Evolutionary conservation across 2,888 invertebrate species (phyloP), one percentile per base, ranked within the genome.

Genomic region (Geophilus truncorum): DNA sequence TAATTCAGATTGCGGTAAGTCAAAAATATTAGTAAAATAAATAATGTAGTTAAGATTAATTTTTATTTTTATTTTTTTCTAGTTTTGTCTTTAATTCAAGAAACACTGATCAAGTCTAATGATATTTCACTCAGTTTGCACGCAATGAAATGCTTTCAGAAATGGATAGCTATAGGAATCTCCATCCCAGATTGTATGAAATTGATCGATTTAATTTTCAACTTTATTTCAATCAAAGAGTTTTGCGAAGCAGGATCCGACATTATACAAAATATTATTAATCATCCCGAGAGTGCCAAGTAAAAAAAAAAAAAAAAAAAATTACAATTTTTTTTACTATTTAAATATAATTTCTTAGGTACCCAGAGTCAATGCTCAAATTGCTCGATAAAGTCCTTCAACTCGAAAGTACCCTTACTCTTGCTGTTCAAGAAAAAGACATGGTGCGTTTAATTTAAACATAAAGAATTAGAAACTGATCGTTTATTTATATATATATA

Each of bases 151-250:
- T 88, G 88, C 82, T 86, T 88, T 80, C 85, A 86, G 32, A 86
- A 87, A 77, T 93, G 93, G 93, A 89, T 92, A 34, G 90, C 91
- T 83, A 87, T 91, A 84, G 90, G 87, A n/a, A 85, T 87, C 1
- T 87, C 89, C 0, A 83, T 90, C 10, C 84, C 89, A 81, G 89
- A 89, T 75, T 84, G 85, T 32, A 86, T 86, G 81, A 83, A 84
- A 2, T 84, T 88, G 21, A 84, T 88, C 5, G 80, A 84, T 15
- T 84, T 86, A 80, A 81, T 86, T 30, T 84, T 86, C 75, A 84
- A 85, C 75, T 84, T 86, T n/a, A 82, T 87, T 21, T 84, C 85
- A 62, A 86, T 86, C 81, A 85, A 85, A 32, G 84, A 85, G 80
- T 90, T 85, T 79, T 90, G 90, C 81, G 92, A 92, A 84, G 88